phyloP scores from a whole-genome alignment of 1,140 invertebrate species.

The Pogonomyrmex barbatus region DNA sequence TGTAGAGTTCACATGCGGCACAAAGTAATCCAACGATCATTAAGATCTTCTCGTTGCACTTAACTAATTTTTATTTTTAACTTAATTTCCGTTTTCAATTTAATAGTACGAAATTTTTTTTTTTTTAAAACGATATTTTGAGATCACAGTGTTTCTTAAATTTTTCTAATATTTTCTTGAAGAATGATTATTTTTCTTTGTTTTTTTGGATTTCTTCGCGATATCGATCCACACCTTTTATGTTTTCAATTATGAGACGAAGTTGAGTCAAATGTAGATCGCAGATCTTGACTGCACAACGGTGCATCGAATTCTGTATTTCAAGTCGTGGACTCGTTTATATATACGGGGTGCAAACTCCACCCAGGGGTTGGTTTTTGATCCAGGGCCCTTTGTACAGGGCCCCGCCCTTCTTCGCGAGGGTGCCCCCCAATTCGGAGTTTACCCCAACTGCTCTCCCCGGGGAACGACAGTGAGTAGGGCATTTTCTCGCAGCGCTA shows the following conservation, averaged over 20 bases:
- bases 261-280: neutral
- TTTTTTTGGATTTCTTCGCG: neutral
- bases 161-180: neutral
- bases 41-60: constrained; percentile 38
- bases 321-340: constrained; percentile 52
- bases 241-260: neutral
- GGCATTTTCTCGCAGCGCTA: constrained; percentile 81
- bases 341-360: constrained; percentile 83
- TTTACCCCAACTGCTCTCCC: constrained; percentile 74
- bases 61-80: constrained; percentile 3
- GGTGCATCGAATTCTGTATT: constrained; percentile 77
- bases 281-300: constrained; percentile 64
- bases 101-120: neutral
- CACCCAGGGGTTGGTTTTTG: constrained; percentile 85
- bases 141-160: constrained; percentile 10
- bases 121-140: neutral
- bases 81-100: constrained; percentile 5
- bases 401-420: constrained; percentile 82
- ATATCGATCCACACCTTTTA: constrained; percentile 2
- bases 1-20: constrained; percentile 46
- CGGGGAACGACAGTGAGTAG: constrained; percentile 77
- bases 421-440: constrained; percentile 67
- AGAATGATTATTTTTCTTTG: neutral
- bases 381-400: constrained; percentile 75
- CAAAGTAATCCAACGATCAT: constrained; percentile 58